Evolutionary conservation across 2,113 vertebrate genomes (phyloP).

Genomic region (Thunnus thynnus): DNA sequence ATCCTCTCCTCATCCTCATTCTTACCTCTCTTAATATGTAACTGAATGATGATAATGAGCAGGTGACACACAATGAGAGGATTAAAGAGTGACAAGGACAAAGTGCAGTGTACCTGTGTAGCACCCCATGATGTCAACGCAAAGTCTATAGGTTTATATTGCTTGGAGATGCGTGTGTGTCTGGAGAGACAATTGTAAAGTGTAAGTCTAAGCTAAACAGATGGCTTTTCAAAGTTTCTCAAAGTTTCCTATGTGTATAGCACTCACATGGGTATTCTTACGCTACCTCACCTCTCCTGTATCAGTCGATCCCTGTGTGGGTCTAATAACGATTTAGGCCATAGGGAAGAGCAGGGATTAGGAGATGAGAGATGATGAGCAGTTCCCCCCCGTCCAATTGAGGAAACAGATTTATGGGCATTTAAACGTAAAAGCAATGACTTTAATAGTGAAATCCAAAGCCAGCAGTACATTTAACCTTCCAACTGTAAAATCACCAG

Average conservation of each 20-base stretch:
- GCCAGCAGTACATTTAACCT: conserved; percentile 33
- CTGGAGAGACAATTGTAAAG: conserved; percentile 37
- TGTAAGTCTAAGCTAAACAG: conserved; percentile 57
- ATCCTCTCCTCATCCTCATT: not conserved
- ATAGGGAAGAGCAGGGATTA: conserved; percentile 33
- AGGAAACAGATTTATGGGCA: conserved; percentile 58
- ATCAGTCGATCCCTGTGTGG: conserved; percentile 23
- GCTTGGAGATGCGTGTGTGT: conserved; percentile 35
- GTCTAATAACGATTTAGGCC: conserved; percentile 27
- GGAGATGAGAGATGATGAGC: conserved; percentile 59
- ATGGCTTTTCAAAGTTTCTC: conserved; percentile 51
- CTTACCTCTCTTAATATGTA: not conserved
- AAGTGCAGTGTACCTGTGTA: conserved; percentile 21
- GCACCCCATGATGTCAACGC: conserved; percentile 39
- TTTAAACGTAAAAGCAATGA: conserved; percentile 42
- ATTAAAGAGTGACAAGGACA: conserved; percentile 28
- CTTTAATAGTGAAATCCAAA: conserved; percentile 62
- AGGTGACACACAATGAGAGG: conserved; percentile 26
- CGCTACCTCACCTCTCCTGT: conserved; percentile 30
- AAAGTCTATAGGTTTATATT: conserved; percentile 52
- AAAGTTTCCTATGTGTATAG: conserved; percentile 26
- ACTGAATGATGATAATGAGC: conserved; percentile 30
- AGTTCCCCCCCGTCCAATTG: conserved; percentile 37
- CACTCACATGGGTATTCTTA: conserved; percentile 40
- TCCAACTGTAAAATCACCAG: conserved; percentile 50